Evolutionary conservation across 2,797 vertebrate species (phyloP), one percentile per base, ranked within the genome.

Genomic region (Urosaurus nigricauda): DNA sequence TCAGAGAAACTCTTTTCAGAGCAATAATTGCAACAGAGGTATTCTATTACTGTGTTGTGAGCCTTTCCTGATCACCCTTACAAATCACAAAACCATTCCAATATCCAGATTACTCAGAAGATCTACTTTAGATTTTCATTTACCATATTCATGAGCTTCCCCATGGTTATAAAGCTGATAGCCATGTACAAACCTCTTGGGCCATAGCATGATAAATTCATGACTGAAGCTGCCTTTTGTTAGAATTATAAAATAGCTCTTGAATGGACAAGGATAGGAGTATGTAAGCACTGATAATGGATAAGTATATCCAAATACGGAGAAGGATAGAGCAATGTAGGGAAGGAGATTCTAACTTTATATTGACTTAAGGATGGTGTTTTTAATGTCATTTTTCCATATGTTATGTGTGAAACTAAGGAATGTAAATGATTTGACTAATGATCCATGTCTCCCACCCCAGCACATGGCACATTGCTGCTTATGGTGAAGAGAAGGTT

Each of bases 61-160:
- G 16, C 47, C 29, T 35, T 79, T 19, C 29, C 51, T 58, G 51
- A 35, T 79, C 32, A 35, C 2, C 70, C 71, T 88, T 70, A 89
- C 47, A 91, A 82, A 93, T 85, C 70, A 60, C 63, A 88, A 88
- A 29, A 19, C 88, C 56, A 58, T n/a, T 74, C n/a, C 60, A 56
- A 87, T 86, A 35, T 11, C 84, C 47, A 47, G 87, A 87, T 91
- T 85, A 53, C 0, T 53, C 43, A 14, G 56, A 89, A 91, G 74
- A 77, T 21, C 40, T 26, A 40, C 26, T 77, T 77, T 32, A 56
- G 26, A 32, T n/a, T 14, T 56, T 51, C 2, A 13, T n/a, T n/a
- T n/a, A 17, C 32, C 78, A 79, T 79, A 16, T n/a, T 29, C 77
- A 53, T 53, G 26, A 29, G 3, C 32, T 56, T 79, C 17, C 83